Evolutionary conservation across 2,888 invertebrate genomes (phyloP).

Genomic region (Trimorus sp.): DNA sequence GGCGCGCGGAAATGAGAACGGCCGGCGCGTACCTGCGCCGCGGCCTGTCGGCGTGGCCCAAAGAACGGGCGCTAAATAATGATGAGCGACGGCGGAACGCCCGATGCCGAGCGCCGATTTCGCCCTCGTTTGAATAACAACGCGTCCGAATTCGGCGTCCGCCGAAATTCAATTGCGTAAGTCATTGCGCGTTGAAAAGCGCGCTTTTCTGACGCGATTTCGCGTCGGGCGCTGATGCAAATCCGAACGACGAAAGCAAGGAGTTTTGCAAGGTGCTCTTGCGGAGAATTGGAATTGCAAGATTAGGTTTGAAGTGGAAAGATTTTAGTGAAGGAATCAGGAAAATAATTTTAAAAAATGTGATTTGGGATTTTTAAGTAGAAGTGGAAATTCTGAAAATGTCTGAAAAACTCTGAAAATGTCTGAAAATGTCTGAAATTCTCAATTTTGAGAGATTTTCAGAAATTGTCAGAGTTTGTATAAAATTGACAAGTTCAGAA

Average conservation of each 20-base stretch:
- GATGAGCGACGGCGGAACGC: constrained; percentile 56
- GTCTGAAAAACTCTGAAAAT: too few relatives aligned
- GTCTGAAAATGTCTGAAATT: too few relatives aligned
- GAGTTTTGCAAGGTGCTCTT: constrained; percentile 3
- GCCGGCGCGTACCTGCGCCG: constrained; percentile 37
- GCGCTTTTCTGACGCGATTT: constrained; percentile 16
- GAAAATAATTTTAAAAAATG: too few relatives aligned
- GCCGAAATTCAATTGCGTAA: constrained; percentile 55
- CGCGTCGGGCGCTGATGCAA: constrained; percentile 11
- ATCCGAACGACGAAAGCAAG: constrained; percentile 10
- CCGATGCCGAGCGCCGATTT: constrained; percentile 44
- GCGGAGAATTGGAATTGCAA: neutral
- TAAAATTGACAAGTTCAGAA: too few relatives aligned
- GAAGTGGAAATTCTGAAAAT: too few relatives aligned
- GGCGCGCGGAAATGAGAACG: constrained; percentile 52
- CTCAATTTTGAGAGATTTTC: too few relatives aligned
- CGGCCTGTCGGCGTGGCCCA: constrained; percentile 47
- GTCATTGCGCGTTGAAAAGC: constrained; percentile 41
- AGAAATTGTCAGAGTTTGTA: too few relatives aligned
- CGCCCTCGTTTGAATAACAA: constrained; percentile 54
- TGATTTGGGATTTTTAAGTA: too few relatives aligned
- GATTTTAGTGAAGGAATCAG: neutral
- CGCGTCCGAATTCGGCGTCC: constrained; percentile 39
- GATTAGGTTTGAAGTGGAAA: neutral
- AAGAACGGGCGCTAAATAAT: constrained; percentile 59